Evolutionary conservation across 2,113 vertebrate genomes (phyloP).

Genomic region (Ciconia stormi): DNA sequence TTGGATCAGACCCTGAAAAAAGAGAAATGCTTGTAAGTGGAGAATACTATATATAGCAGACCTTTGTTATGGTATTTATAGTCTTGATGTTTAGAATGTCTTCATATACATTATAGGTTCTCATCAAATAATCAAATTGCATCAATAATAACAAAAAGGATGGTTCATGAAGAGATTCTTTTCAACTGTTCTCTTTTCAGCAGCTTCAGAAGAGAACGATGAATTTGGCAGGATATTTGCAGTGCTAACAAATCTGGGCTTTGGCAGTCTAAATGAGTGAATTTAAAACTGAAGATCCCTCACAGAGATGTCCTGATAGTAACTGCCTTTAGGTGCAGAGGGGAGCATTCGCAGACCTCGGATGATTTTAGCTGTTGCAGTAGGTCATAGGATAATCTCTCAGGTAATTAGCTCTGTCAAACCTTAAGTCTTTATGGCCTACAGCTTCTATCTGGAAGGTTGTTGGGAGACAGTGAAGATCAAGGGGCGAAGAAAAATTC

Average conservation of each 20-base stretch:
- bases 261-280: neutral
- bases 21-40: neutral
- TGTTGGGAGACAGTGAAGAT: neutral
- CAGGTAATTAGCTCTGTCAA: neutral
- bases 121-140: neutral
- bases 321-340: neutral
- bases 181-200: neutral
- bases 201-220: neutral
- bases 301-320: neutral
- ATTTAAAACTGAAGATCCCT: neutral
- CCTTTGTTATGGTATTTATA: neutral
- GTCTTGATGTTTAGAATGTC: neutral
- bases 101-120: neutral
- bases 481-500: neutral
- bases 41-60: neutral
- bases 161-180: neutral
- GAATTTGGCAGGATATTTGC: neutral
- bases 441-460: neutral
- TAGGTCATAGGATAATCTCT: neutral
- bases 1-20: neutral
- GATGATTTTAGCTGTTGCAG: neutral
- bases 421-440: neutral
- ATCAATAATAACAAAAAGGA: neutral
- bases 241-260: neutral
- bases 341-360: neutral